phyloP scores from a whole-genome alignment of 2,113 vertebrate genomes.

The Nothobranchius furzeri region DNA sequence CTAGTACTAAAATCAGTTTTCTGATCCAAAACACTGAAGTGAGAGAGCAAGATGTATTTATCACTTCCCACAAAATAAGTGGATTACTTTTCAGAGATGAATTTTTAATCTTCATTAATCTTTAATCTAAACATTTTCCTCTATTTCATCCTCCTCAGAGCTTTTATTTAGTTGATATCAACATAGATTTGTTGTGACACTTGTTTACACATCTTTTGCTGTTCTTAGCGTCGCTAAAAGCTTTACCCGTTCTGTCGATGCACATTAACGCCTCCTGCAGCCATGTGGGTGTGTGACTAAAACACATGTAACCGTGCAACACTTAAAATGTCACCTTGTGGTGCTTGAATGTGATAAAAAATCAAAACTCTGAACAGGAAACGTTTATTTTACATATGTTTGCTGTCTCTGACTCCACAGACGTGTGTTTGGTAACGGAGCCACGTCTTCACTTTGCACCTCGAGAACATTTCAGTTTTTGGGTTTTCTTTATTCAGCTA shows the following conservation, averaged over 20 bases:
- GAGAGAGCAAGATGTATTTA: too few species aligned
- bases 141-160: too few species aligned
- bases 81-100: too few species aligned
- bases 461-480: constrained; percentile 5
- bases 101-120: too few species aligned
- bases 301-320: neutral
- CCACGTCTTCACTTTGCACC: neutral
- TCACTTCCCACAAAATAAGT: too few species aligned
- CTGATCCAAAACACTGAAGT: too few species aligned
- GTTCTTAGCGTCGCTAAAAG: neutral
- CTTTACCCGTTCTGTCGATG: neutral
- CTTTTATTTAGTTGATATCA: too few species aligned
- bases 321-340: neutral
- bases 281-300: neutral
- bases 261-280: neutral
- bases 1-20: too few species aligned
- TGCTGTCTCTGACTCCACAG: neutral
- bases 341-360: neutral
- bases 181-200: neutral
- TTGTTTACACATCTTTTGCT: neutral
- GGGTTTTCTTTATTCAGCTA: neutral
- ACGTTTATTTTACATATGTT: neutral
- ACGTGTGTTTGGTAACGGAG: neutral
- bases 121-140: too few species aligned
- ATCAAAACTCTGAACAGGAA: neutral